These are phyloP conservation scores for Sprattus sprattus DNA, from an alignment of 2,113 vertebrate genomes.

Conservation along the genomic window DNA sequence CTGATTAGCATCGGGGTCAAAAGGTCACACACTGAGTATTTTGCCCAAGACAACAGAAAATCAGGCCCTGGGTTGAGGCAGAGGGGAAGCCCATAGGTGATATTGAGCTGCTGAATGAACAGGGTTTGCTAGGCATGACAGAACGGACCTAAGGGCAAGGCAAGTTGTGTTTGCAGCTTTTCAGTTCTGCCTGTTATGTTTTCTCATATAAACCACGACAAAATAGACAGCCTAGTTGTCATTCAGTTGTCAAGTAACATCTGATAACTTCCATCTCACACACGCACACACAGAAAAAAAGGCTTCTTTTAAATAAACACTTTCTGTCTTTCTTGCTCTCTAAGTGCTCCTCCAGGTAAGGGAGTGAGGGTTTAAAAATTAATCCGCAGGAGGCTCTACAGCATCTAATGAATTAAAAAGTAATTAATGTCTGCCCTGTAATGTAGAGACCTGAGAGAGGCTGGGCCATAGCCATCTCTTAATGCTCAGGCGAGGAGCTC, in stretches of 20 bases:
- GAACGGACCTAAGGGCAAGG: not conserved
- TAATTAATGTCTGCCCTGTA: conserved; percentile 67
- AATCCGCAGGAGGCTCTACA: conserved; percentile 43
- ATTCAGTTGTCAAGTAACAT: too few relatives aligned
- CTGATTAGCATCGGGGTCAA: conserved; percentile 26
- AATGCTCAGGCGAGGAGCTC: conserved; percentile 43
- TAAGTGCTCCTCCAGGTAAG: conserved; percentile 53
- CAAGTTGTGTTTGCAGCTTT: not conserved
- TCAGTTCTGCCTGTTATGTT: not conserved
- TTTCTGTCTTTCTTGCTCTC: too few relatives aligned
- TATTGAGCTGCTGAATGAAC: not conserved
- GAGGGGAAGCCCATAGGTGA: not conserved
- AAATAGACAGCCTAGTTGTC: too few relatives aligned
- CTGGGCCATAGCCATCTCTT: conserved; percentile 38
- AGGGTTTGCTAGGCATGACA: not conserved
- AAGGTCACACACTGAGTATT: not conserved
- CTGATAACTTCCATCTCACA: not conserved
- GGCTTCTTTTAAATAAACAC: too few relatives aligned
- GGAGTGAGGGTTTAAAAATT: conserved; percentile 48
- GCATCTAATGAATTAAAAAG: conserved; percentile 69
- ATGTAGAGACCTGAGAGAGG: conserved; percentile 47
- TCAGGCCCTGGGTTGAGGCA: too few relatives aligned
- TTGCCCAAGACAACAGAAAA: not conserved
- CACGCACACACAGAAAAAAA: not conserved
- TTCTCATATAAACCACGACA: too few relatives aligned